A percentile compares a stretch with the other conserved stretches of the same genome.
Evolutionary conservation across 2,797 vertebrate genomes (phyloP).

Genomic region (Megaceryle alcyon): DNA sequence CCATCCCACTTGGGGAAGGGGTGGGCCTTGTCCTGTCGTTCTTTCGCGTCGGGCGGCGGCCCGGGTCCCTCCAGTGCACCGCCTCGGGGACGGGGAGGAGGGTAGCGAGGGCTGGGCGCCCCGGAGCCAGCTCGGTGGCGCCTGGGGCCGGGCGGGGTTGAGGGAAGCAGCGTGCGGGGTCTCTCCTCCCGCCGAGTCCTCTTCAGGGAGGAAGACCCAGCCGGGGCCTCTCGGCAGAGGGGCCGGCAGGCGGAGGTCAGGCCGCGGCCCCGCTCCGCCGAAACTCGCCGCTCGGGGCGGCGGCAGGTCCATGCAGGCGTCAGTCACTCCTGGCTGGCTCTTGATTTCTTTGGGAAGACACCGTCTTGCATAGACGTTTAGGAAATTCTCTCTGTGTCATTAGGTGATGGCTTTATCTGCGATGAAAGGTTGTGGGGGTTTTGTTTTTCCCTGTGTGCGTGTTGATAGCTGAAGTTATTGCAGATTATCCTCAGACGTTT

Average conservation of each 20-base stretch:
- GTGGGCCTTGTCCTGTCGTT: accelerated
- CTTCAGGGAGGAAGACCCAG: background rate
- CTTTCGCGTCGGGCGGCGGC: too few relatives aligned
- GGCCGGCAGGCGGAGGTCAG: background rate
- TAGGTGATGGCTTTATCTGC: background rate
- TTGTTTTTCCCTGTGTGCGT: too few relatives aligned
- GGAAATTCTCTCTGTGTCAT: background rate
- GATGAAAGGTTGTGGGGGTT: background rate
- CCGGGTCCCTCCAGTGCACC: accelerated
- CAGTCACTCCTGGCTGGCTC: background rate
- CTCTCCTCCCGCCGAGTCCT: background rate
- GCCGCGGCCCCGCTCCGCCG: background rate
- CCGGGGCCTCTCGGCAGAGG: background rate
- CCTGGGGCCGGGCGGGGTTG: background rate
- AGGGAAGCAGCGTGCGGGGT: background rate
- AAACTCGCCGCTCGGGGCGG: too few relatives aligned
- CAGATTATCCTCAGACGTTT: accelerated
- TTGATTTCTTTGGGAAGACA: accelerated
- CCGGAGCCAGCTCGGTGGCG: background rate
- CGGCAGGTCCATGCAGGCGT: accelerated
- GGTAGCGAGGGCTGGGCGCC: accelerated
- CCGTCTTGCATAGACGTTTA: accelerated
- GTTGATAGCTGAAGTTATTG: background rate
- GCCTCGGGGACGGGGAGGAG: background rate
- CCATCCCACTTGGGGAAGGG: background rate